phyloP scores from a whole-genome alignment of 2,113 vertebrate genomes.

The Chaetodon trifascialis region DNA sequence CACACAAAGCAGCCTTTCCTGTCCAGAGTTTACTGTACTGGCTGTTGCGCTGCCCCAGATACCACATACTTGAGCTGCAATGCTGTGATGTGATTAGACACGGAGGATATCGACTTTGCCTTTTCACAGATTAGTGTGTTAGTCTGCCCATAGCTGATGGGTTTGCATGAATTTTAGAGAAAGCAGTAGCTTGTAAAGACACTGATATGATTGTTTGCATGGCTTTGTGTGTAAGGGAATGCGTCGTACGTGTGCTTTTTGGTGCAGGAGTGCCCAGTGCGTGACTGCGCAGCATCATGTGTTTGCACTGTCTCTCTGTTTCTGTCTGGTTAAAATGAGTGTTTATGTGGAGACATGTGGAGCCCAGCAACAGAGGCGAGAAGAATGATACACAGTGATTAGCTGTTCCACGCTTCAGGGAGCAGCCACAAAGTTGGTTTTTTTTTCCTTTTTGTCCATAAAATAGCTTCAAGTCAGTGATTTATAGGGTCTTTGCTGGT shows the following conservation, averaged over 20 bases:
- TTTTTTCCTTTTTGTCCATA: conserved; percentile 21
- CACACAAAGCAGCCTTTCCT: conserved; percentile 50
- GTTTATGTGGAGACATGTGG: conserved; percentile 54
- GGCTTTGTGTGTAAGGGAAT: conserved; percentile 8
- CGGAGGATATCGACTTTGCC: conserved; percentile 50
- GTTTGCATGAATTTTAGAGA: conserved; percentile 28
- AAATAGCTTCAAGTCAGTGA: conserved; percentile 46
- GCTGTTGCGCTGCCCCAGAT: conserved; percentile 65
- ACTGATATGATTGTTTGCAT: conserved; percentile 14
- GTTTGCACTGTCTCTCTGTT: conserved; percentile 39
- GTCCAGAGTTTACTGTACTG: conserved; percentile 53
- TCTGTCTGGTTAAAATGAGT: conserved; percentile 30
- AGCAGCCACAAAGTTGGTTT: conserved; percentile 19
- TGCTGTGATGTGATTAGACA: conserved; percentile 69
- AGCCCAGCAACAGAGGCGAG: conserved; percentile 49
- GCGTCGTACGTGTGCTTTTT: not conserved
- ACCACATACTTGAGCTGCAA: conserved; percentile 63
- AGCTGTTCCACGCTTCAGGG: conserved; percentile 54
- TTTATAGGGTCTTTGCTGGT: conserved; percentile 28
- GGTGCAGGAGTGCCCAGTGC: not conserved
- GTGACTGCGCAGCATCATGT: conserved; percentile 21
- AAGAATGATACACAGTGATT: conserved; percentile 54
- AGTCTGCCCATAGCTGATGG: conserved; percentile 18
- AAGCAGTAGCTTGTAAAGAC: conserved; percentile 32
- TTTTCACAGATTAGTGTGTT: conserved; percentile 60